Evolutionary conservation across 2,888 invertebrate genomes (phyloP).

Genomic region (Microdon myrmicae): DNA sequence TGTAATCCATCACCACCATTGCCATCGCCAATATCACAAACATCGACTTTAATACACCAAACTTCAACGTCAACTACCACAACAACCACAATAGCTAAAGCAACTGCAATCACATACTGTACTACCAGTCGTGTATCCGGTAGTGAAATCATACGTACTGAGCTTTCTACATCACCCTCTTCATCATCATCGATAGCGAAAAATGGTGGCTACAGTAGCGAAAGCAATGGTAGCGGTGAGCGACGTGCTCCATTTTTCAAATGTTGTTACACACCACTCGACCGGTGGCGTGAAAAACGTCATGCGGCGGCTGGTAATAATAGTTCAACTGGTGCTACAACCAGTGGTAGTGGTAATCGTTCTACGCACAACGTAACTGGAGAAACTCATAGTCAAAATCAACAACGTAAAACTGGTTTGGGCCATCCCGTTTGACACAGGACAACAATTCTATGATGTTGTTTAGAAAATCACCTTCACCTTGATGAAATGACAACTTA

Average conservation of each 20-base stretch:
- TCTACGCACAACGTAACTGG: constrained; percentile 21
- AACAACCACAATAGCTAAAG: constrained; percentile 39
- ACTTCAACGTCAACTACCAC: constrained; percentile 11
- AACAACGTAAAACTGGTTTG: constrained; percentile 45
- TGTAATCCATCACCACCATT: constrained; percentile 55
- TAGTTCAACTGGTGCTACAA: constrained; percentile 38
- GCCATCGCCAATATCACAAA: constrained; percentile 15
- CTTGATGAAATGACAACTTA: constrained; percentile 40
- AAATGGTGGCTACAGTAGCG: constrained; percentile 54
- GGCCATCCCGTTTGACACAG: constrained; percentile 57
- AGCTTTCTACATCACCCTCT: constrained; percentile 61
- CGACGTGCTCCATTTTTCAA: constrained; percentile 63
- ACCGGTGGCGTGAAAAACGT: constrained; percentile 64
- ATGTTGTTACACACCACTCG: constrained; percentile 66
- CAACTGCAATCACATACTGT: constrained; percentile 40
- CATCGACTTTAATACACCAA: not conserved
- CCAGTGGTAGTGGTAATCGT: constrained; percentile 25
- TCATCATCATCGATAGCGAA: constrained; percentile 55
- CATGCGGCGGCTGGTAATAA: constrained; percentile 31
- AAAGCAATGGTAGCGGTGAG: constrained; percentile 54
- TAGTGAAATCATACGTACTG: constrained; percentile 62
- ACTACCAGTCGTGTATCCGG: constrained; percentile 59
- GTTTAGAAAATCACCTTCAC: constrained; percentile 47
- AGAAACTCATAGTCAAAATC: constrained; percentile 30
- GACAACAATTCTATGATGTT: constrained; percentile 52